Evolutionary conservation across 1,140 invertebrate genomes (phyloP).

Genomic region (Hylaeus volcanicus): DNA sequence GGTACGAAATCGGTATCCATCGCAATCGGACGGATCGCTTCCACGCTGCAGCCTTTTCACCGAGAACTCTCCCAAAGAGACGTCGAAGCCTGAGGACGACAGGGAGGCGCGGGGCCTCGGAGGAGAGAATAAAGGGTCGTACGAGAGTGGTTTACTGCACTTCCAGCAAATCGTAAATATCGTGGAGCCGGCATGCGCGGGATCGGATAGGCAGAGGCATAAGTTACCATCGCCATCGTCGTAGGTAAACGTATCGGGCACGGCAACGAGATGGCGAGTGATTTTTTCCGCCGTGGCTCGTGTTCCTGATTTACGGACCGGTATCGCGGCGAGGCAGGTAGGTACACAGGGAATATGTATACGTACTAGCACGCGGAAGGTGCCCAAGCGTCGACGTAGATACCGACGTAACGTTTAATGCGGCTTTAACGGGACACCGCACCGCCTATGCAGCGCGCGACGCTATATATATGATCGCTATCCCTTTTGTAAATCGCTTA

Average conservation of each 20-base stretch:
- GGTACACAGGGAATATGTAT: conserved; percentile 39
- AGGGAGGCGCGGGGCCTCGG: conserved; percentile 4
- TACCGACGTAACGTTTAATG: conserved; percentile 42
- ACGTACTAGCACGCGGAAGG: conserved; percentile 33
- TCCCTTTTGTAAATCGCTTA: conserved; percentile 49
- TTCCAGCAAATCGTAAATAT: conserved; percentile 75
- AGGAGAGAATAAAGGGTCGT: conserved; percentile 40
- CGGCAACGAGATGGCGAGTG: conserved; percentile 57
- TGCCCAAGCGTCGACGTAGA: not conserved
- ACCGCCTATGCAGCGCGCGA: conserved; percentile 13
- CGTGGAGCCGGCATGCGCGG: conserved; percentile 42
- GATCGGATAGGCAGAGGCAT: conserved; percentile 58
- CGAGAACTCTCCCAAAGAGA: conserved; percentile 16
- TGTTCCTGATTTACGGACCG: conserved; percentile 68
- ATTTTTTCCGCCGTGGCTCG: conserved; percentile 63
- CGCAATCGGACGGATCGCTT: not conserved
- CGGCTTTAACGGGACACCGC: conserved; percentile 39
- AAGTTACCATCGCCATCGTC: conserved; percentile 65
- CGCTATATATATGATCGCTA: conserved; percentile 43
- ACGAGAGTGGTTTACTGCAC: conserved; percentile 66
- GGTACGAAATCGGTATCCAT: not conserved
- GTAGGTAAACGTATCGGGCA: conserved; percentile 64
- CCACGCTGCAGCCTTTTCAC: not conserved
- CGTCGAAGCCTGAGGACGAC: conserved; percentile 19
- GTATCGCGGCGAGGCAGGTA: conserved; percentile 45